A percentile compares a stretch with the other conserved stretches of the same genome.
These are phyloP conservation scores for zebrafish (Danio rerio) DNA, from an alignment of 2,113 vertebrate genomes.

Conservation along the genomic window DNA sequence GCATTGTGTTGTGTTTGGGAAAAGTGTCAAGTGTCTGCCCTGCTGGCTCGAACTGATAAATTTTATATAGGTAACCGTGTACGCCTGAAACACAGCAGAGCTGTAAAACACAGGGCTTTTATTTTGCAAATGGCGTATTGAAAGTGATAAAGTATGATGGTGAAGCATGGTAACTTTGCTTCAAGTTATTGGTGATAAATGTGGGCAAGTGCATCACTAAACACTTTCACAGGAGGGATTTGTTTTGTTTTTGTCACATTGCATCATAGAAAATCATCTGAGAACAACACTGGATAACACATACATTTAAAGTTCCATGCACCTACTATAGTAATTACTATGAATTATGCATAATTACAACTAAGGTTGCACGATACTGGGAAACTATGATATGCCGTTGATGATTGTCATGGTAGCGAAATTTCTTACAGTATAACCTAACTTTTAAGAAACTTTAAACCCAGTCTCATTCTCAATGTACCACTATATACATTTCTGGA, in stretches of 20 bases:
- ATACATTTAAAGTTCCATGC: no score
- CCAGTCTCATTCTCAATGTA: no score
- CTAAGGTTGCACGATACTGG: no score
- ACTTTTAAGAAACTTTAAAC: no score
- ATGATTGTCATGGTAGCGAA: no score
- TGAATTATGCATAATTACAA: no score
- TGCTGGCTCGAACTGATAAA: not conserved
- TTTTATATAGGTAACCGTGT: constrained; percentile 9
- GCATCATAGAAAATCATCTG: no score
- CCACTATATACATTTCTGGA: no score
- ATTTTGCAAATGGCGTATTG: not conserved
- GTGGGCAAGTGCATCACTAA: not conserved
- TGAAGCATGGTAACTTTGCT: not conserved
- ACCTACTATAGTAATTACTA: no score
- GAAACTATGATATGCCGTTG: no score
- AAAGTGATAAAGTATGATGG: not conserved
- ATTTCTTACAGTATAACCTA: no score
- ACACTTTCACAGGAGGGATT: not conserved
- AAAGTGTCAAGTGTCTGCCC: not conserved
- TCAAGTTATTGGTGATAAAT: constrained; percentile 5
- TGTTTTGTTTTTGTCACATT: not conserved
- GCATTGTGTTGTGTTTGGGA: not conserved
- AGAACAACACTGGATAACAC: no score
- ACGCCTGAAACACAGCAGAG: not conserved
- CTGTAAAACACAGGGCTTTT: not conserved